Conservation (phyloP, 2,797 vertebrate species). For the Myotis planiceps region DNA sequence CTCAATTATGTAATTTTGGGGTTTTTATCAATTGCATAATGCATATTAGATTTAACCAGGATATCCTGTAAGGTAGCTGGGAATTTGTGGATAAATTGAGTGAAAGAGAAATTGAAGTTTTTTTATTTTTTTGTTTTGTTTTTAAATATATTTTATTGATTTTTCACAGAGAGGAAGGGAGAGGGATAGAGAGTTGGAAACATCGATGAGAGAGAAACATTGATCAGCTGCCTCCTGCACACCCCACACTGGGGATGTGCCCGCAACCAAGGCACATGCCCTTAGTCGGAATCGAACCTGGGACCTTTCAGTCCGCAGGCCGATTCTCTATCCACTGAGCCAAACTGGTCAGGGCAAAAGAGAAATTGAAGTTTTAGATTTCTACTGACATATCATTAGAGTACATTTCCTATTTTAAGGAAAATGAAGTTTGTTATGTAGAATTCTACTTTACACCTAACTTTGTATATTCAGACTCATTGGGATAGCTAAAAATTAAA, state of each 20-base stretch:
- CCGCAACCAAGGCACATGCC: too few species aligned
- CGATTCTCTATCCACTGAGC: too few species aligned
- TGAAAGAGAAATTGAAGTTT: not conserved
- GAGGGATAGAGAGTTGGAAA: too few species aligned
- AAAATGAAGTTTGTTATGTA: constrained; percentile 1
- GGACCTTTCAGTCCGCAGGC: too few species aligned
- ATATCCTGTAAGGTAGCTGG: not conserved
- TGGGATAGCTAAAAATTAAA: not conserved
- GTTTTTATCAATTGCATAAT: not conserved
- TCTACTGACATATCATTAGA: not conserved
- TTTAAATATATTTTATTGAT: too few species aligned
- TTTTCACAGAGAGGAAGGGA: too few species aligned
- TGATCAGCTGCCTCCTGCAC: too few species aligned
- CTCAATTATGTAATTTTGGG: not conserved
- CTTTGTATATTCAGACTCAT: not conserved
- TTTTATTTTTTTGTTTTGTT: too few species aligned
- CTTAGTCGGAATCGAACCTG: too few species aligned
- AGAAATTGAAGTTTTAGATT: not conserved
- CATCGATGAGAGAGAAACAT: too few species aligned
- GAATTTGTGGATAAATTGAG: not conserved
- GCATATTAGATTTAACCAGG: not conserved
- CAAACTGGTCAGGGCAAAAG: not conserved
- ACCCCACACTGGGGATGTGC: too few species aligned
- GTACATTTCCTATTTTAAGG: not conserved
- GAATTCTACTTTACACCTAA: not conserved